phyloP scores from a whole-genome alignment of 2,888 invertebrate species.

The Spodoptera littoralis region DNA sequence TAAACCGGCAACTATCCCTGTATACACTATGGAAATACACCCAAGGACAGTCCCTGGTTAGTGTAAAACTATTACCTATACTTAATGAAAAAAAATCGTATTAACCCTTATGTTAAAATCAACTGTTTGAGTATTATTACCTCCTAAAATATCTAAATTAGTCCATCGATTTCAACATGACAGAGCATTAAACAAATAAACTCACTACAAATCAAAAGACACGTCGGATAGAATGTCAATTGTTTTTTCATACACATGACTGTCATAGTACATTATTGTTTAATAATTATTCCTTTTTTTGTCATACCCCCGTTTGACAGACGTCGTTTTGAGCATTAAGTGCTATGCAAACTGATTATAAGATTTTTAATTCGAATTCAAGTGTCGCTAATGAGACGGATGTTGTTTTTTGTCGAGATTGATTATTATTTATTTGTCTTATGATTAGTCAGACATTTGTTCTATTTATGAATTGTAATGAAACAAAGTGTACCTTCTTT shows the following conservation, averaged over 20 bases:
- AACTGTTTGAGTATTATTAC: too few species aligned
- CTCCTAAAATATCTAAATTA: background rate
- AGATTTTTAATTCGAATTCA: constrained; percentile 19
- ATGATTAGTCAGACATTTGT: background rate
- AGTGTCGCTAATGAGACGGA: constrained; percentile 35
- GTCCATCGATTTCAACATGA: too few species aligned
- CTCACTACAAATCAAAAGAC: too few species aligned
- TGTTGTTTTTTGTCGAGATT: constrained; percentile 25
- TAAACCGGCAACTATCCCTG: too few species aligned
- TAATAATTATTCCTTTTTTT: constrained; percentile 55
- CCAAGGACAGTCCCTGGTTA: too few species aligned
- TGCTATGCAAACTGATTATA: constrained; percentile 24
- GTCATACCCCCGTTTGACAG: constrained; percentile 23
- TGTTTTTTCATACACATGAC: constrained; percentile 35
- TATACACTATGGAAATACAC: too few species aligned
- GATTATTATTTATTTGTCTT: constrained; percentile 7
- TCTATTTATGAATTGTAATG: too few species aligned
- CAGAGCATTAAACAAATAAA: too few species aligned
- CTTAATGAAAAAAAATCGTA: too few species aligned
- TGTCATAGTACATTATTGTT: constrained; percentile 39
- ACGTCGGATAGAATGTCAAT: constrained; percentile 7
- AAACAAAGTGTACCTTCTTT: background rate
- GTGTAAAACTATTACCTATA: too few species aligned
- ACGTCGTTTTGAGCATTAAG: constrained; percentile 42
- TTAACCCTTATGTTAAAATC: too few species aligned